Percentiles rank a stretch among this genome's conserved stretches.
These are phyloP conservation scores for Brachionus sp. DNA, from an alignment of 1,140 invertebrate species.

Conservation along the genomic window DNA sequence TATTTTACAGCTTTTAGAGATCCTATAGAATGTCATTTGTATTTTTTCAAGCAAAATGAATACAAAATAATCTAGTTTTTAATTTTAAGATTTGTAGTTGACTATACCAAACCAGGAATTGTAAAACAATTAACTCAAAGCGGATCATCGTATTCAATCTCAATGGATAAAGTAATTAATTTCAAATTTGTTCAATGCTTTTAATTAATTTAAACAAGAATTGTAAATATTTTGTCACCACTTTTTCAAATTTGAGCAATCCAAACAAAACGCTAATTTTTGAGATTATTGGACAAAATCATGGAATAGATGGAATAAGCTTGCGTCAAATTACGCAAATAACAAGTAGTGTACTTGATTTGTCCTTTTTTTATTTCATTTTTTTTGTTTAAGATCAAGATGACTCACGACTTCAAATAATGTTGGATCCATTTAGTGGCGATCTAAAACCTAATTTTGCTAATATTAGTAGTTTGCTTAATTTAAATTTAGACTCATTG, in stretches of 20 bases:
- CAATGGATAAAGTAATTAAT: slow-evolving; percentile 52
- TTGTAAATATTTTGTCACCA: slow-evolving; percentile 61
- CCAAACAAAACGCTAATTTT: slow-evolving; percentile 14
- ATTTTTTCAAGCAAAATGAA: slow-evolving; percentile 48
- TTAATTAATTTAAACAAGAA: slow-evolving; percentile 59
- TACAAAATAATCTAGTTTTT: slow-evolving; percentile 47
- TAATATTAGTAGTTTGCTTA: neutral
- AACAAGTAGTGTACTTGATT: neutral
- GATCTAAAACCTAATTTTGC: neutral
- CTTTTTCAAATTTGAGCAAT: slow-evolving; percentile 28
- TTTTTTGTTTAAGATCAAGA: neutral
- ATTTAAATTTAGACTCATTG: slow-evolving; percentile 33
- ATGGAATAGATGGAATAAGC: neutral
- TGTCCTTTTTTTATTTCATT: neutral
- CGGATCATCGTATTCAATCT: slow-evolving; percentile 58
- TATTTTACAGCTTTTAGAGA: slow-evolving; percentile 62
- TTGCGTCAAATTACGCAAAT: neutral
- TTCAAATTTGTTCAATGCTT: neutral
- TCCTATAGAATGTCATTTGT: slow-evolving; percentile 62
- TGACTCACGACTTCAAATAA: neutral
- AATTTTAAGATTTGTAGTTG: slow-evolving; percentile 59
- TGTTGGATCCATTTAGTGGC: neutral
- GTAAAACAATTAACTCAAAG: slow-evolving; percentile 54
- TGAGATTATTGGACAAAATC: neutral
- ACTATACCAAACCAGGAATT: slow-evolving; percentile 51